phyloP scores from a whole-genome alignment of 2,888 invertebrate species.

The Erebia epiphron region DNA sequence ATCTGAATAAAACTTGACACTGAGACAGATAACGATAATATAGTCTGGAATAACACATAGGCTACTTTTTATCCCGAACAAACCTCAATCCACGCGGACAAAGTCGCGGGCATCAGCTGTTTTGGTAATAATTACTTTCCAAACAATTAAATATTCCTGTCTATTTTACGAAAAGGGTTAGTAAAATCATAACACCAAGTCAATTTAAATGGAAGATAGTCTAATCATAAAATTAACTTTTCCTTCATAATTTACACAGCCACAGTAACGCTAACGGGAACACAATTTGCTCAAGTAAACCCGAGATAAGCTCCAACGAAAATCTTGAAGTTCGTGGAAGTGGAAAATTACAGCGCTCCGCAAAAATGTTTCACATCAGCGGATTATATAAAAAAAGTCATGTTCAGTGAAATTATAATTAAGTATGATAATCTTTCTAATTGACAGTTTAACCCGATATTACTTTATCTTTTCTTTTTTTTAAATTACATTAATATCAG shows the following conservation, averaged over 20 bases:
- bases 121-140: too few relatives aligned
- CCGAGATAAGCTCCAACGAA: slow-evolving; percentile 25
- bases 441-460: too few relatives aligned
- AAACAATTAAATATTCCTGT: neutral
- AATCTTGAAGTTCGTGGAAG: slow-evolving; percentile 33
- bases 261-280: slow-evolving; percentile 8
- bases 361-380: slow-evolving; percentile 27
- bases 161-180: neutral
- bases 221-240: slow-evolving; percentile 9
- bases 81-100: too few relatives aligned
- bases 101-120: too few relatives aligned
- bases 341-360: slow-evolving; percentile 35
- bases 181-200: neutral
- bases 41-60: too few relatives aligned
- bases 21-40: too few relatives aligned
- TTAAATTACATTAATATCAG: too few relatives aligned
- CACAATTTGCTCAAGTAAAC: slow-evolving; percentile 30
- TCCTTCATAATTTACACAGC: slow-evolving; percentile 9
- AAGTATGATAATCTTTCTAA: neutral
- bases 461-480: too few relatives aligned
- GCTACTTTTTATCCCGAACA: too few relatives aligned
- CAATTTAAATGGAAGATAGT: neutral
- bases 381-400: slow-evolving; percentile 8
- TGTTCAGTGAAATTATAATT: neutral
- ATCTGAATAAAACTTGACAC: too few relatives aligned